Conservation (phyloP, 2,888 invertebrate species). For the Polyploca ridens region DNA sequence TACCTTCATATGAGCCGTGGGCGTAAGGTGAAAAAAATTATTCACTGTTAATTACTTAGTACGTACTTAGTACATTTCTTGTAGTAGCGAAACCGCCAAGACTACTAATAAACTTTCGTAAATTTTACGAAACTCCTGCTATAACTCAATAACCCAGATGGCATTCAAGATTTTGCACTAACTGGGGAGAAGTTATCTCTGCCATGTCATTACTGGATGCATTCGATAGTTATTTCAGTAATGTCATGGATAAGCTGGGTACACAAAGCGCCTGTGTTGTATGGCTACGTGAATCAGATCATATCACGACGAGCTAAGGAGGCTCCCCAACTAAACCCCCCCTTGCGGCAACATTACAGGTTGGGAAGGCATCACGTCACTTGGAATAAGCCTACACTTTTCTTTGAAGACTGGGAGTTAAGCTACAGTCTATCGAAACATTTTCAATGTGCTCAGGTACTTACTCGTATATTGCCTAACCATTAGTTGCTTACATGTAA, state of each 20-base stretch:
- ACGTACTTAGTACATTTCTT: no score
- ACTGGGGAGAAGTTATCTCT: constrained; percentile 58
- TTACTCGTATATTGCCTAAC: no score
- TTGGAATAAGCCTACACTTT: constrained; percentile 86
- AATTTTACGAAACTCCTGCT: no score
- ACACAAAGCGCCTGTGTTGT: constrained; percentile 83
- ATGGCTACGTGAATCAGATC: constrained; percentile 84
- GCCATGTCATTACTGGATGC: constrained; percentile 78
- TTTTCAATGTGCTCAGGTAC: constrained; percentile 61
- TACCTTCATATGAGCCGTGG: no score
- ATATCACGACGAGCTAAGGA: constrained; percentile 83
- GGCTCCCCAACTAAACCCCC: constrained; percentile 87
- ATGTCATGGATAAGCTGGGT: constrained; percentile 87
- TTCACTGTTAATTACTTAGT: no score
- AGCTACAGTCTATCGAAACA: constrained; percentile 87
- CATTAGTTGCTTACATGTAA: background rate
- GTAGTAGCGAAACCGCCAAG: no score
- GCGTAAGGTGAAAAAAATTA: no score
- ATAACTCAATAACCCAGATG: no score
- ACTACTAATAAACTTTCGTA: no score
- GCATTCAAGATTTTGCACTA: constrained; percentile 84
- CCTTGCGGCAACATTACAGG: constrained; percentile 79
- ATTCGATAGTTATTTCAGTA: constrained; percentile 84
- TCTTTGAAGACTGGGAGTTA: constrained; percentile 87
- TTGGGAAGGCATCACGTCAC: constrained; percentile 83